phyloP scores from a whole-genome alignment of 2,113 vertebrate genomes.

The Mobula hypostoma region DNA sequence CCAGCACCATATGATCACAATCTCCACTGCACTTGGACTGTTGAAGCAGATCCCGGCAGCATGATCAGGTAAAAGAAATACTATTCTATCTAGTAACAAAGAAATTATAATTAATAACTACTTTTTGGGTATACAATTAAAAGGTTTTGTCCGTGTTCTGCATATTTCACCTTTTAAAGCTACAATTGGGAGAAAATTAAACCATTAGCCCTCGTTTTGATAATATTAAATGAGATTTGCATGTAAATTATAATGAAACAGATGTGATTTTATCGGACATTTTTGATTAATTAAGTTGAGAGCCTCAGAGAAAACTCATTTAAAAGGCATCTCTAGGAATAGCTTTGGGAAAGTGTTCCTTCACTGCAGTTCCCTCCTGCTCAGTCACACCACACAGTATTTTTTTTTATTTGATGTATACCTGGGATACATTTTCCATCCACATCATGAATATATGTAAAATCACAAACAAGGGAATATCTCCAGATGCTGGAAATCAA shows the following conservation, averaged over 20 bases:
- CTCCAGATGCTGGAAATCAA: too few relatives aligned
- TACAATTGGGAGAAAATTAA: neutral
- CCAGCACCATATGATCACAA: constrained; percentile 94
- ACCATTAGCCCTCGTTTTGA: neutral
- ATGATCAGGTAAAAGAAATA: constrained; percentile 78
- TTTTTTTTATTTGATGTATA: neutral
- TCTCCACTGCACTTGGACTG: constrained; percentile 88
- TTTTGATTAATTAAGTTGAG: constrained; percentile 1
- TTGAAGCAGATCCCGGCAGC: constrained; percentile 85
- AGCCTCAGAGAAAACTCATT: neutral
- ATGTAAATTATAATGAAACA: neutral
- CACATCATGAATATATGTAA: neutral
- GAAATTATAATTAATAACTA: neutral
- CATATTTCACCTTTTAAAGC: neutral
- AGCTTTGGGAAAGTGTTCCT: neutral
- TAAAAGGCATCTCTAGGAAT: neutral
- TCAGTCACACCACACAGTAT: neutral
- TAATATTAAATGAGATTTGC: neutral
- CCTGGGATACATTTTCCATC: neutral
- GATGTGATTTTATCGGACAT: neutral
- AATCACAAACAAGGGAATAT: too few relatives aligned
- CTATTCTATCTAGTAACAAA: neutral
- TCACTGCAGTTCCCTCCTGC: too few relatives aligned
- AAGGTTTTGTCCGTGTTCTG: neutral
- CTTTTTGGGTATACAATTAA: neutral